These are phyloP conservation scores for Engystomops pustulosus DNA, from an alignment of 2,113 vertebrate genomes.

Conservation along the genomic window DNA sequence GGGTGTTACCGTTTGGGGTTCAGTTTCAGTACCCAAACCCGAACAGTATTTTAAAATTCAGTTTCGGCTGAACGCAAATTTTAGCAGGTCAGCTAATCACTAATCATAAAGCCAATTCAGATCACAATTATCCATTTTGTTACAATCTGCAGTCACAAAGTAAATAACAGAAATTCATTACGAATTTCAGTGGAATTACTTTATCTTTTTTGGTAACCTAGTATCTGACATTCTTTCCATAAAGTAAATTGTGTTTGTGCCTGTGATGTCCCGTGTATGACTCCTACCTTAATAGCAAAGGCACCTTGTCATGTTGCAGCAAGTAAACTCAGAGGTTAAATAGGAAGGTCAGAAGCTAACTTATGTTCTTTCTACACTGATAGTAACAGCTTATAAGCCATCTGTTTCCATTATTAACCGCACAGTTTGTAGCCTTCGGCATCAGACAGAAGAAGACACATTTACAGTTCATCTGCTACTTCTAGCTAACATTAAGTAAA, in stretches of 20 bases:
- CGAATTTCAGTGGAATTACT: too few species aligned
- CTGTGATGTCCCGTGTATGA: background rate
- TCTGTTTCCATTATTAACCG: slow-evolving; percentile 45
- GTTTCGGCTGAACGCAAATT: too few species aligned
- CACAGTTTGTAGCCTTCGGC: slow-evolving; percentile 45
- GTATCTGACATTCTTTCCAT: background rate
- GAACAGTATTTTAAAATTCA: too few species aligned
- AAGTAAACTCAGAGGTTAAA: background rate
- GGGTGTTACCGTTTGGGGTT: too few species aligned
- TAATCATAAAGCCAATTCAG: too few species aligned
- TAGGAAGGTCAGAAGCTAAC: slow-evolving; percentile 34
- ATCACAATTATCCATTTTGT: too few species aligned
- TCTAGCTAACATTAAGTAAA: background rate
- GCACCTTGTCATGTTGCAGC: background rate
- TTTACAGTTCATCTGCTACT: background rate
- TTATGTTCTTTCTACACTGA: slow-evolving; percentile 12
- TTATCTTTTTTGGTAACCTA: background rate
- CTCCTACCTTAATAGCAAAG: background rate
- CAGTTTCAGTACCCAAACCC: too few species aligned
- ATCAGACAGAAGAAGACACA: slow-evolving; percentile 15
- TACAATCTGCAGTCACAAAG: too few species aligned
- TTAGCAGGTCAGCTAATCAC: too few species aligned
- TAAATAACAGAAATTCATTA: too few species aligned
- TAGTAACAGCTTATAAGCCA: background rate
- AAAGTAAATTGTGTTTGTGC: background rate